A percentile compares a stretch with the other conserved stretches of the same genome.
Conservation (phyloP, 2,113 vertebrate species). For the Galemys pyrenaicus region DNA sequence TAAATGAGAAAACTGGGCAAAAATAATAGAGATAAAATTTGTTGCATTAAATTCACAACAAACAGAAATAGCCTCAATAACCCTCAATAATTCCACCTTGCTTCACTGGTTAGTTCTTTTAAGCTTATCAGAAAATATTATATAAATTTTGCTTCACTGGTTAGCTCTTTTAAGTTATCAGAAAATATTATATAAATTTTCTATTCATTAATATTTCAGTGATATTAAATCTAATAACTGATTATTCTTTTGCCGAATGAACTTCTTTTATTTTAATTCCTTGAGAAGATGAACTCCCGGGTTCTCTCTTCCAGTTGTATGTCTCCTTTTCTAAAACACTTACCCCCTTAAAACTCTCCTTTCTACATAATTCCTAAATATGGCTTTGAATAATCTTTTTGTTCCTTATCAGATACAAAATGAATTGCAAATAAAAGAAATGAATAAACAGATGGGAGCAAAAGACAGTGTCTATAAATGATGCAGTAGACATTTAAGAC, state of each 20-base stretch:
- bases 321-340: neutral
- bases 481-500: neutral
- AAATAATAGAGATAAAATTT: neutral
- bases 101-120: neutral
- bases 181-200: neutral
- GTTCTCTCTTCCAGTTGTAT: neutral
- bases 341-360: neutral
- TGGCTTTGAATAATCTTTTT: neutral
- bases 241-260: neutral
- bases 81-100: neutral
- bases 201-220: neutral
- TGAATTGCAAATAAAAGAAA: neutral
- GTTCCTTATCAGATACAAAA: neutral
- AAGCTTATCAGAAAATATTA: accelerated
- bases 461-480: neutral
- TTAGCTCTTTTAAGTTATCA: neutral
- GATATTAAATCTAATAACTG: neutral
- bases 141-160: neutral
- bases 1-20: neutral
- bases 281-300: neutral
- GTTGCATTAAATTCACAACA: neutral
- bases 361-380: neutral
- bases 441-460: neutral
- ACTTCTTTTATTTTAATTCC: neutral
- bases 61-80: neutral